Evolutionary conservation across 2,113 vertebrate genomes (phyloP).

Genomic region (Odobenus rosmarus): DNA sequence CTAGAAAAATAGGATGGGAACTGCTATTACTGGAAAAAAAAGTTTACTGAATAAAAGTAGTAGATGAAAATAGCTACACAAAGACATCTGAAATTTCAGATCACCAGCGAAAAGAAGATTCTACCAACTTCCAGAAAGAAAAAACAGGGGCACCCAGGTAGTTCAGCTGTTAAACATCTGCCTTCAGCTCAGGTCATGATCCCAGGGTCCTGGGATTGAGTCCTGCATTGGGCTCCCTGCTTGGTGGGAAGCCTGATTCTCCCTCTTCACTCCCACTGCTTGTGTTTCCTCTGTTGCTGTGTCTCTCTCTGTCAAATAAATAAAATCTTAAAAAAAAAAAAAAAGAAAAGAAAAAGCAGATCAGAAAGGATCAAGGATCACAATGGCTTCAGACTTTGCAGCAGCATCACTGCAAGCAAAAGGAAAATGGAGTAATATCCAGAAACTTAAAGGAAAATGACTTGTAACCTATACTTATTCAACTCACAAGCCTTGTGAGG

Average conservation of each 20-base stretch:
- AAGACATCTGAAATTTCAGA: not conserved
- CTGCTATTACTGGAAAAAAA: not conserved
- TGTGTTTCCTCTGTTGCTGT: no score
- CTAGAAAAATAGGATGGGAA: not conserved
- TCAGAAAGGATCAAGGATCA: not conserved
- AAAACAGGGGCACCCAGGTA: not conserved
- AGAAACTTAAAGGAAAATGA: slow-evolving; percentile 29
- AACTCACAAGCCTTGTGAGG: not conserved
- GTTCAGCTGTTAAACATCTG: no score
- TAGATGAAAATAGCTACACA: slow-evolving; percentile 16
- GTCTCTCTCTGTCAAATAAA: no score
- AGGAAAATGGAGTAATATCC: not conserved
- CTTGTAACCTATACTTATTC: slow-evolving; percentile 11
- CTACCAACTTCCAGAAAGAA: not conserved
- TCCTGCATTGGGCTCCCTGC: no score
- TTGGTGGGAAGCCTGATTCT: no score
- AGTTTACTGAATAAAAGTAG: not conserved
- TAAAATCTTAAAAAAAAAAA: not conserved
- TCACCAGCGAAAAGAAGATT: not conserved
- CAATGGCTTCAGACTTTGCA: not conserved
- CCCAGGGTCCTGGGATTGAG: no score
- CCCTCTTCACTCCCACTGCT: no score
- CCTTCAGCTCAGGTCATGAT: no score
- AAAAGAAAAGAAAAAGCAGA: not conserved
- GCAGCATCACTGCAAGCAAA: not conserved